phyloP scores from a whole-genome alignment of 2,797 vertebrate genomes.

The Eremophila alpestris region DNA sequence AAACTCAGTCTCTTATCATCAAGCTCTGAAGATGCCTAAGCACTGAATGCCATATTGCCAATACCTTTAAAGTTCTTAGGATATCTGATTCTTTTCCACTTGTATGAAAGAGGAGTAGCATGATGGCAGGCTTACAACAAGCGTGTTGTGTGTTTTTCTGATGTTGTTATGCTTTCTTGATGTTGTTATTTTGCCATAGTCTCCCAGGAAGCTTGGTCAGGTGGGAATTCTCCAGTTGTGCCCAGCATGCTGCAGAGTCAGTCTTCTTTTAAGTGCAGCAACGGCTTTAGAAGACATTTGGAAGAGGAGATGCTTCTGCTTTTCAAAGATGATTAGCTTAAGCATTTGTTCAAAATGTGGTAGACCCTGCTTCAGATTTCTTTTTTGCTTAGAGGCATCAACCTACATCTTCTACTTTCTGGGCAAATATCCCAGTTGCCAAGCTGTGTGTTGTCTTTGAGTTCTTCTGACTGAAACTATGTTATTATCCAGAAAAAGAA shows the following conservation, averaged over 20 bases:
- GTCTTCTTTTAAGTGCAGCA: background rate
- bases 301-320: background rate
- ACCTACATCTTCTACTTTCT: conserved; percentile 20
- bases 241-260: background rate
- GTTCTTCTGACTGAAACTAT: conserved; percentile 23
- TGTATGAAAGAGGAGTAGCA: background rate
- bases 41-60: background rate
- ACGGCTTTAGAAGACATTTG: background rate
- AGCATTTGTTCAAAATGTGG: conserved; percentile 33
- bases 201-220: background rate
- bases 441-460: conserved; percentile 22
- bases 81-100: background rate
- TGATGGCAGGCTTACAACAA: background rate
- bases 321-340: background rate
- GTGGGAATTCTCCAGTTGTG: background rate
- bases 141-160: background rate
- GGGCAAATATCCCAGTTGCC: background rate
- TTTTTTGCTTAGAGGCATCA: conserved; percentile 30
- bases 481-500: conserved; percentile 19
- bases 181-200: background rate
- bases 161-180: background rate
- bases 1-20: background rate
- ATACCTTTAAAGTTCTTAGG: background rate
- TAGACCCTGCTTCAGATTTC: conserved; percentile 27
- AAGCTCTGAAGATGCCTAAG: background rate